A percentile compares a stretch with the other conserved stretches of the same genome.
These are phyloP conservation scores for Rhynchomys soricoides DNA, from an alignment of 2,113 vertebrate genomes.

Conservation along the genomic window DNA sequence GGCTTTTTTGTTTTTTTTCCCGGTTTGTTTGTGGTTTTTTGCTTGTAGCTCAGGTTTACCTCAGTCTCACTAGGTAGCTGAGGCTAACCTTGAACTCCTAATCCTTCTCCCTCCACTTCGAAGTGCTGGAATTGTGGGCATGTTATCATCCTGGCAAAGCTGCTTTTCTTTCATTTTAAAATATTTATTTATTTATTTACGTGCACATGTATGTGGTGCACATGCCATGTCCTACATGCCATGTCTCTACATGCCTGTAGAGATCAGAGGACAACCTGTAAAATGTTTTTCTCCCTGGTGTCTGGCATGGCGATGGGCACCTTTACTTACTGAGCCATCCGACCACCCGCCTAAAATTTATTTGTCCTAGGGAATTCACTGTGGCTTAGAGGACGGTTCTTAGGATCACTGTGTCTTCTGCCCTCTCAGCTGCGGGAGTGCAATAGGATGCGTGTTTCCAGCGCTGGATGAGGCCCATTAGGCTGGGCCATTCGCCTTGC, in stretches of 20 bases:
- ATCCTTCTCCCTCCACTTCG: neutral
- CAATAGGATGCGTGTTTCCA: accelerated
- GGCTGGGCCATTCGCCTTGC: too few species aligned
- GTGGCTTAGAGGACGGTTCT: neutral
- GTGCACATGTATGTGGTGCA: neutral
- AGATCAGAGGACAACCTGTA: neutral
- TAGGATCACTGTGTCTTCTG: neutral
- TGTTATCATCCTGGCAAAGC: neutral
- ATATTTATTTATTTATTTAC: neutral
- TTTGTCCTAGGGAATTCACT: neutral
- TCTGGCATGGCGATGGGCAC: neutral
- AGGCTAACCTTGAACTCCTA: neutral
- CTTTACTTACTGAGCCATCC: neutral
- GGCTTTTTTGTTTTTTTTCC: neutral
- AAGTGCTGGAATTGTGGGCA: neutral
- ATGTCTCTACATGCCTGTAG: too few species aligned
- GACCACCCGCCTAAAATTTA: neutral
- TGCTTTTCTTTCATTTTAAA: neutral
- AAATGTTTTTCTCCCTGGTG: too few species aligned
- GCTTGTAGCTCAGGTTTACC: neutral
- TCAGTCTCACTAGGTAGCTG: neutral
- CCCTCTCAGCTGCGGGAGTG: neutral
- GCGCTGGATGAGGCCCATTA: neutral
- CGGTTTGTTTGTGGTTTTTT: too few species aligned
- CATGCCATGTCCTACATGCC: too few species aligned